A percentile compares a stretch with the other conserved stretches of the same genome.
Evolutionary conservation across 2,113 vertebrate genomes (phyloP).

Genomic region (Psittacara wagleri): DNA sequence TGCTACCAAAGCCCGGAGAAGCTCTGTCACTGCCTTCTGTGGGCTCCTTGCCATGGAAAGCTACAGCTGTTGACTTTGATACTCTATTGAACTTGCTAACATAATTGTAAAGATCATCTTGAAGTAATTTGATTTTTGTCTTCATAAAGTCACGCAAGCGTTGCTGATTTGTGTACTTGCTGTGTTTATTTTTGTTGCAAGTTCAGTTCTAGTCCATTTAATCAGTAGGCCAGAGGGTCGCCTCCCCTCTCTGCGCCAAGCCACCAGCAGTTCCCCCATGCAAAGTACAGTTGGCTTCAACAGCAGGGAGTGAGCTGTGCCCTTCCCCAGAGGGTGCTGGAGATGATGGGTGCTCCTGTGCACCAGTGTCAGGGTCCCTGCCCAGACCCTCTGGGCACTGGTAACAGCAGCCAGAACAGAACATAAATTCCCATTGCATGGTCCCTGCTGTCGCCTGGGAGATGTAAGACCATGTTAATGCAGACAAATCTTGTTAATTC

Average conservation of each 20-base stretch:
- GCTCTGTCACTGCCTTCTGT: not conserved
- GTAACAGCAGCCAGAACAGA: not conserved
- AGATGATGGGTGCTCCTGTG: not conserved
- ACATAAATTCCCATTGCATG: not conserved
- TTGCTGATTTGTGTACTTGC: constrained; percentile 56
- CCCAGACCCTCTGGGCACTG: not conserved
- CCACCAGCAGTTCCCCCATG: not conserved
- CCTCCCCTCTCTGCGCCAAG: not conserved
- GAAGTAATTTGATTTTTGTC: constrained; percentile 64
- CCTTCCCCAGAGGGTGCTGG: accelerated
- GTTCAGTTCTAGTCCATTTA: constrained; percentile 64
- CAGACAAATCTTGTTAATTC: constrained; percentile 49
- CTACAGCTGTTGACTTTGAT: constrained; percentile 48
- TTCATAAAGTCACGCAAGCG: constrained; percentile 47
- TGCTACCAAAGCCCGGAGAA: not conserved
- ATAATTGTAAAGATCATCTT: constrained; percentile 58
- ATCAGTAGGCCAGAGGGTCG: constrained; percentile 29
- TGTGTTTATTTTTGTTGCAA: constrained; percentile 63
- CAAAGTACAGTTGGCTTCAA: not conserved
- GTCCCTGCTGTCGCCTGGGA: constrained; percentile 30
- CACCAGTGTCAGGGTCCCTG: not conserved
- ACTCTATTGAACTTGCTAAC: constrained; percentile 59
- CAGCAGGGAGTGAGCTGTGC: accelerated
- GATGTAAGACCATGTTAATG: constrained; percentile 17
- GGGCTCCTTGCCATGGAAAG: not conserved